Base-by-base conservation (phyloP, 2,113 vertebrate species). In the Mus spicilegus region DNA sequence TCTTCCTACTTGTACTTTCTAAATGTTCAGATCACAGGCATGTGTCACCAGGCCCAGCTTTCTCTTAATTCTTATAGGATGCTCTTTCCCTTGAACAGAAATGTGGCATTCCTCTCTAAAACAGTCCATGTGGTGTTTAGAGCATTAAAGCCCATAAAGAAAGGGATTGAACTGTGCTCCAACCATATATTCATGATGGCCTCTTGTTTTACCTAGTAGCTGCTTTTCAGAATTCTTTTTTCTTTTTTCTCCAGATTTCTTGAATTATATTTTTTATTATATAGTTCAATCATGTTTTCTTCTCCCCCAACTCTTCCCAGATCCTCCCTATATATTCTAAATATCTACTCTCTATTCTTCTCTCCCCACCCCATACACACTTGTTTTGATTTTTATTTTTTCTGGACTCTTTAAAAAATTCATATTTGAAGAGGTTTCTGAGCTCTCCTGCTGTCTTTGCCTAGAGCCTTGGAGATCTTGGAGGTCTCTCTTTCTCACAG, bases 191-290 rank as follows among this genome's bases (percentile, higher is more conserved):
- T 22, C 70, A 94, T 82, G 76, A 46, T 95, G 24, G 19, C 49
- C 72, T 82, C 67, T 24, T 90, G 24, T 8, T 77, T 89, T 76
- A 30, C 33, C 65, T 30, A 80, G 20, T 90, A 30, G 36, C 39
- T 91, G 11, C n/a, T 58, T 95, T 95, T 51, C 63, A 96, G 80
- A 22, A 73, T 85, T 95, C 70, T 95, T 78, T 61, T 58, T 24
- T 36, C 28, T 22, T 33, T 54, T 30, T 28, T 30, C 13, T 17
- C 2, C 36, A 42, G 22, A 42, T 82, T 61, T 81, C 54, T 39
- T 81, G 5, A 81, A 7, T 81, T 81, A 58, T n/a, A 7, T n/a
- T n/a, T 81, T 49, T 12, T 42, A 9, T 39, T 26, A 84, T 63
- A 9, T 42, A 84, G 12, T 61, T 84, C 42, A 12, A 28, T 84